phyloP scores from a whole-genome alignment of 2,888 invertebrate species.

The Stenoptilia bipunctidactyla region DNA sequence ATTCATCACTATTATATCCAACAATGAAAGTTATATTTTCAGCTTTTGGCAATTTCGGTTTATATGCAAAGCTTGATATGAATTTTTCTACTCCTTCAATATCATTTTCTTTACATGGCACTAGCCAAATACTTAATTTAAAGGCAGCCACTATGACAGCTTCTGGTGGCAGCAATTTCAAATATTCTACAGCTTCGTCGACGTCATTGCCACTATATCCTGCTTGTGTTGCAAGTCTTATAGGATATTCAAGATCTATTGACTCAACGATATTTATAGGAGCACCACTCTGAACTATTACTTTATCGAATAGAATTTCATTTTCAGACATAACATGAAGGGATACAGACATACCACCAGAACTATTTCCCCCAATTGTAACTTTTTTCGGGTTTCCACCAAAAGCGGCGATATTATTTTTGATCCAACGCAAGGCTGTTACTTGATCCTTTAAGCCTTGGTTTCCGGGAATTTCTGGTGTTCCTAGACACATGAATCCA shows the following conservation, averaged over 20 bases:
- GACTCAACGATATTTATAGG: constrained; percentile 22
- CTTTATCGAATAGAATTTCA: constrained; percentile 26
- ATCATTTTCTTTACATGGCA: constrained; percentile 32
- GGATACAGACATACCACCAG: constrained; percentile 33
- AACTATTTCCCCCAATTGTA: constrained; percentile 31
- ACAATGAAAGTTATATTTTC: constrained; percentile 28
- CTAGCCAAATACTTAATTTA: constrained; percentile 20
- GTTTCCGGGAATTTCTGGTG: constrained; percentile 31
- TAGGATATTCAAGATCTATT: constrained; percentile 22
- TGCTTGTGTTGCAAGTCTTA: constrained; percentile 25
- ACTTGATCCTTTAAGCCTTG: constrained; percentile 39
- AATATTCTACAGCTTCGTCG: constrained; percentile 25
- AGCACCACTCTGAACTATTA: constrained; percentile 33
- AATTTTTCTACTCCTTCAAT: constrained; percentile 28
- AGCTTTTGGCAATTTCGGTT: constrained; percentile 24
- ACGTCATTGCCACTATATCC: constrained; percentile 21
- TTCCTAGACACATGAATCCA: constrained; percentile 39
- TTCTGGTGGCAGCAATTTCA: constrained; percentile 20
- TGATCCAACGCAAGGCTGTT: constrained; percentile 33
- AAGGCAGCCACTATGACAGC: constrained; percentile 21
- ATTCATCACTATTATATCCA: constrained; percentile 35
- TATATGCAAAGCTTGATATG: constrained; percentile 26
- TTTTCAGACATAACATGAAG: constrained; percentile 28
- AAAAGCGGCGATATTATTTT: constrained; percentile 32
- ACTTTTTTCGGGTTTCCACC: constrained; percentile 32